Evolutionary conservation across 2,113 vertebrate genomes (phyloP), one percentile per base, ranked within the genome.

Genomic region (Oceanodroma tethys): DNA sequence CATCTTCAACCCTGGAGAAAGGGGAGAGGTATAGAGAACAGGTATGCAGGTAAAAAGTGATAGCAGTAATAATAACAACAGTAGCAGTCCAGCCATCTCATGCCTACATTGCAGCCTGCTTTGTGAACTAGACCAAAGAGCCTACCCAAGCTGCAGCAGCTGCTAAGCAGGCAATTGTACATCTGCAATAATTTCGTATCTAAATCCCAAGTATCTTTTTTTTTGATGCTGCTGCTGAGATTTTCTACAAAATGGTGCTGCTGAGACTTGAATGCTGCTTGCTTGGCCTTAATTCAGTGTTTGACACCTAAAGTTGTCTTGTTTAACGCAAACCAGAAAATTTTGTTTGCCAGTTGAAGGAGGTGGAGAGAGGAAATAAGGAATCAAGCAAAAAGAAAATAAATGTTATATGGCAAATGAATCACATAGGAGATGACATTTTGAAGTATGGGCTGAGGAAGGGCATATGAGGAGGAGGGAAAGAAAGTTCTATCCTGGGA

Each of bases 381-480:
- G 76, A 86, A 86, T 47, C 26, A 84, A 76, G 82, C 7, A 71
- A 74, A 74, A 73, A 86, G 42, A 83, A 93, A 75, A 86, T 59
- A 73, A 53, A 95, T 84, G 72, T 67, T 95, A 45, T 34, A 38
- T n/a, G 36, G 76, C 5, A 1, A 96, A 78, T 81, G 83, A 97
- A 89, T 97, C 95, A 95, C 42, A 72, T 1, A 72, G 52, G 19
- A 81, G 65, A 13, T 60, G 90, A 40, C 90, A 93, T 94, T 93
- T 84, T 90, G 10, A 91, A 81, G 43, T 45, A 90, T 13, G 40
- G 47, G 72, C 50, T 91, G 80, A 58, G 75, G 72, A 95, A 95
- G 92, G 82, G 59, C 88, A 91, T 42, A 56, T 75, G 92, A 95
- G 88, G 96, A 97, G 92, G 88, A 95, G 65, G 67, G 74, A 56